phyloP scores from a whole-genome alignment of 2,797 vertebrate species.

The Galagoides demidoff region DNA sequence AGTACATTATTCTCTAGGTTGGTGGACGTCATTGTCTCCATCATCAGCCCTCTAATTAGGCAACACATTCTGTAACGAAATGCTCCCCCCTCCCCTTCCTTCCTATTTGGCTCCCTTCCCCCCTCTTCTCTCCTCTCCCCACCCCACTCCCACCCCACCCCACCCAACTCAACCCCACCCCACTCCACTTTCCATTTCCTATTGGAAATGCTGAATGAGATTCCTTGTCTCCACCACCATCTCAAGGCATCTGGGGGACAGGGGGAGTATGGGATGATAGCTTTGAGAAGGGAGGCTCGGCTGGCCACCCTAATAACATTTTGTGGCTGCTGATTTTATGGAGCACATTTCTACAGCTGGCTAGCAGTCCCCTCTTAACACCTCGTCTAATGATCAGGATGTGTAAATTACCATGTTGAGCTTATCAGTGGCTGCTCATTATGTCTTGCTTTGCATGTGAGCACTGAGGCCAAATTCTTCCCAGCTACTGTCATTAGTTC shows the following conservation, averaged over 20 bases:
- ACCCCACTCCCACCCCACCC: not conserved
- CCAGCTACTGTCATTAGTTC: not conserved
- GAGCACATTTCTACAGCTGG: not conserved
- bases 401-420: not conserved
- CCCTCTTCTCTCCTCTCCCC: not conserved
- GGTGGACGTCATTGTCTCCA: not conserved
- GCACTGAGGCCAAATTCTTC: not conserved
- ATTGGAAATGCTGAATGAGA: not conserved
- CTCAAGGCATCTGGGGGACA: not conserved
- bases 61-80: not conserved
- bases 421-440: not conserved
- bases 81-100: not conserved
- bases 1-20: not conserved
- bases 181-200: not conserved
- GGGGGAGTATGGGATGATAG: not conserved
- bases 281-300: not conserved
- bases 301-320: not conserved
- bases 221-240: not conserved
- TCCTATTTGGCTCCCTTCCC: not conserved
- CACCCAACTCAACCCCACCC: not conserved
- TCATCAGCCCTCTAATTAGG: not conserved
- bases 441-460: not conserved
- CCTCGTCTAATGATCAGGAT: not conserved
- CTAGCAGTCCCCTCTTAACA: not conserved
- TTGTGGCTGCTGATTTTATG: not conserved